Base-by-base conservation (phyloP, 2,888 invertebrate species). In the Aphidoletes aphidimyza region DNA sequence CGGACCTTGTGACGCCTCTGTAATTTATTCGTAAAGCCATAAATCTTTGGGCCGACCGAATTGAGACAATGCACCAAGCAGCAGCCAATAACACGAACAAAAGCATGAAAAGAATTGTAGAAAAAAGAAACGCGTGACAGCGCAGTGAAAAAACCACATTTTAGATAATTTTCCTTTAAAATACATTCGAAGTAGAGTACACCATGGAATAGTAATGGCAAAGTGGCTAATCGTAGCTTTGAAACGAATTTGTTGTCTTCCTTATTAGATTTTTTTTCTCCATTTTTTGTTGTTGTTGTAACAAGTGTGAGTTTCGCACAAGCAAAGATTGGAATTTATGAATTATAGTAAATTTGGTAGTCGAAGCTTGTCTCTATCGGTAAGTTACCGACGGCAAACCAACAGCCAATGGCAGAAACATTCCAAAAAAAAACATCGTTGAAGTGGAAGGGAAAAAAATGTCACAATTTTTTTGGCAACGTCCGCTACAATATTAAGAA, bases 1-100 rank as follows among this genome's bases (percentile, higher is more conserved):
- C 30, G 69, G 69, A 30, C 69, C 30, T 30, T 30, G 30, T 69
- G 69, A 69, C 69, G 69, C 69, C 69, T 69, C 30, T 69, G 30
- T 69, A 69, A 69, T 69, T 69, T 69, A 69, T 69, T 69, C 69
- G 30, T 30, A 30, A n/a, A 69, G 69, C 69, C 11, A 69, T 69
- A 30, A 69, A 69, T 69, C 69, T 30, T 69, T 69, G 34, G n/a
- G 69, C 69, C 30, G 69, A 3, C 69, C 30, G 17, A 69, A 69
- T n/a, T n/a, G n/a, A n/a, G n/a, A n/a, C n/a, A n/a, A n/a, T n/a
- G n/a, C n/a, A n/a, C n/a, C n/a, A n/a, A n/a, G n/a, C n/a, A n/a
- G n/a, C n/a, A n/a, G n/a, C n/a, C n/a, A 69, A 54, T 22, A 26
- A 14, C 69, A 14, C 14, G 47, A 47, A 17, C 9, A 47, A 19